Evolutionary conservation across 2,797 vertebrate species (phyloP).

Genomic region (Clarias fuscus): DNA sequence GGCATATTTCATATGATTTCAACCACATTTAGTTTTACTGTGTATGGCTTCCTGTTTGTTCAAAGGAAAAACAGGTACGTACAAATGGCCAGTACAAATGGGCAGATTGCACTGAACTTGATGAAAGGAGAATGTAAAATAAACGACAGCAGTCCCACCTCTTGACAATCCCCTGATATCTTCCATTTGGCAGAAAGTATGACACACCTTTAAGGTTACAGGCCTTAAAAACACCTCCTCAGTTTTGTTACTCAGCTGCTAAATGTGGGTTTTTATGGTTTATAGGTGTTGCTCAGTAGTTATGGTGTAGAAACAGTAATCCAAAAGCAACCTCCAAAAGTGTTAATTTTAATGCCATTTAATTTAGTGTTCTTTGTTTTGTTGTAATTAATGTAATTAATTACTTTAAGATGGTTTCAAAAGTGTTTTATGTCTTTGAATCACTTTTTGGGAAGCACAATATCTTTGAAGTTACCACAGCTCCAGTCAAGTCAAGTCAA

Average conservation of each 20-base stretch:
- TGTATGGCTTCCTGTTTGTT: background rate
- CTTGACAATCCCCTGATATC: constrained; percentile 1
- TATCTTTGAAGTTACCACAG: no score
- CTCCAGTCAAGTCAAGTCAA: no score
- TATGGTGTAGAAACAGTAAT: background rate
- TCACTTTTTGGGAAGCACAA: background rate
- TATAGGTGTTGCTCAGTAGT: background rate
- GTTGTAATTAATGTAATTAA: background rate
- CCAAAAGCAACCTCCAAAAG: background rate
- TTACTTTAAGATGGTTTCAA: background rate
- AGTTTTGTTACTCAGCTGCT: background rate
- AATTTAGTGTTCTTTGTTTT: background rate
- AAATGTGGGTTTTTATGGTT: constrained; percentile 5
- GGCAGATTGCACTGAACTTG: constrained; percentile 1
- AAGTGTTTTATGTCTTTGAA: background rate
- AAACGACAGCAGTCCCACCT: background rate
- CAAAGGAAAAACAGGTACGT: background rate
- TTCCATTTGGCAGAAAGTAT: constrained; percentile 31
- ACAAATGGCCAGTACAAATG: constrained; percentile 8
- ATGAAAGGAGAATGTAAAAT: constrained; percentile 16
- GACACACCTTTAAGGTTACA: background rate
- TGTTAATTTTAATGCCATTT: background rate
- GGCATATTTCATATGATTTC: background rate
- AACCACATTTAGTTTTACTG: background rate
- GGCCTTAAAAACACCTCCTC: background rate